Percentiles rank a stretch among this genome's conserved stretches.
phyloP scores from a whole-genome alignment of 1,140 invertebrate species.

The Drosophila sulfurigaster region DNA sequence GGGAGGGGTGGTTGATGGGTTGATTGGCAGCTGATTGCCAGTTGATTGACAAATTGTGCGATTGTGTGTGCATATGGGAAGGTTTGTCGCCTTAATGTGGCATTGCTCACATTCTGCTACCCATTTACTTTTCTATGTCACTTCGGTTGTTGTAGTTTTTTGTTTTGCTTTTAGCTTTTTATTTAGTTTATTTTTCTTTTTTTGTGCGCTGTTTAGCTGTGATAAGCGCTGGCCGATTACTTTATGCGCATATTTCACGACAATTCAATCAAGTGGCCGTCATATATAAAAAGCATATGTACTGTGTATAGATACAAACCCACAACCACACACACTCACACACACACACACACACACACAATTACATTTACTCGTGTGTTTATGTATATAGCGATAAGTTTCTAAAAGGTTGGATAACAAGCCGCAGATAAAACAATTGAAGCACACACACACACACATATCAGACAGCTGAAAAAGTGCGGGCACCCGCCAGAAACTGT shows the following conservation, averaged over 20 bases:
- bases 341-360: background rate
- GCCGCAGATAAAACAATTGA: conserved; percentile 34
- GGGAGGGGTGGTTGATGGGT: conserved; percentile 4
- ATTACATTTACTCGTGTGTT: background rate
- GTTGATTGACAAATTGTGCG: conserved; percentile 71
- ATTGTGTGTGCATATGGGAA: conserved; percentile 36
- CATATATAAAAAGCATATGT: conserved; percentile 23
- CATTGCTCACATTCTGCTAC: conserved; percentile 45
- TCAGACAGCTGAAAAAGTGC: conserved; percentile 18
- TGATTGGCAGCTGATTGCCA: conserved; percentile 71
- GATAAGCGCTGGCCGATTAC: conserved; percentile 56
- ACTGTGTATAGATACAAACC: conserved; percentile 19
- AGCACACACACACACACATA: conserved; percentile 35
- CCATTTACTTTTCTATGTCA: conserved; percentile 30
- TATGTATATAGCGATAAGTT: conserved; percentile 53
- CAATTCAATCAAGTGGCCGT: conserved; percentile 71
- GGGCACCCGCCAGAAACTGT: conserved; percentile 19
- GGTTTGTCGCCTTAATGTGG: conserved; percentile 35
- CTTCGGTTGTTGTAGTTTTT: background rate
- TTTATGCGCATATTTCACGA: conserved; percentile 57
- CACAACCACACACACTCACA: conserved; percentile 8
- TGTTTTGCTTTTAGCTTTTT: background rate
- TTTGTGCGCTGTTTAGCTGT: conserved; percentile 25
- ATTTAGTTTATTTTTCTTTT: conserved; percentile 2
- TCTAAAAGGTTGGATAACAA: conserved; percentile 70